A percentile compares a stretch with the other conserved stretches of the same genome.
Conservation (phyloP, 2,797 vertebrate species). For the Hipposideros larvatus region DNA sequence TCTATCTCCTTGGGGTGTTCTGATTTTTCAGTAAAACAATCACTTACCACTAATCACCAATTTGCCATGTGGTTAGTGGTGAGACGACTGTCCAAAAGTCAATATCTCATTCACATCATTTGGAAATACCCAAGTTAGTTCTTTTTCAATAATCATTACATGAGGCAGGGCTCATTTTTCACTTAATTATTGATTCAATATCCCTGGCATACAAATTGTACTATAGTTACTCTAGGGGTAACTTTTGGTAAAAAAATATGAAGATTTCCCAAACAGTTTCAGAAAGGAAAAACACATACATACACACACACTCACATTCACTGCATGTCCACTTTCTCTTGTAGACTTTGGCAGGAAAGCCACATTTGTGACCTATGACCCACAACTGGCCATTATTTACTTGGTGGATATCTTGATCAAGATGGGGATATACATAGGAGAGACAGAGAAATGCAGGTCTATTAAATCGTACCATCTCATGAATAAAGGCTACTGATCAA, state of each 20-base stretch:
- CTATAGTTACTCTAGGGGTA: not conserved
- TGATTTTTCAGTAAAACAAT: constrained; percentile 37
- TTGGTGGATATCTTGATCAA: not conserved
- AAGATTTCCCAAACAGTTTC: constrained; percentile 2
- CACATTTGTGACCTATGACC: not conserved
- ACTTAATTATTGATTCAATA: constrained; percentile 53
- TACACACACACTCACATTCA: not conserved
- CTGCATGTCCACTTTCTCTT: not conserved
- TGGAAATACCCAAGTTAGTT: constrained; percentile 26
- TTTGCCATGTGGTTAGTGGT: not conserved
- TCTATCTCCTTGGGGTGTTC: not conserved
- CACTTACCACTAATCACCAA: not conserved
- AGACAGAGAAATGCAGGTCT: constrained; percentile 10
- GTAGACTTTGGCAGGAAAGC: not conserved
- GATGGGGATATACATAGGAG: not conserved
- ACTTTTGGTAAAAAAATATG: not conserved
- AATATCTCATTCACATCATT: not conserved
- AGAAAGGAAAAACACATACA: constrained; percentile 10
- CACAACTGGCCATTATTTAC: not conserved
- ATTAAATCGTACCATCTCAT: not conserved
- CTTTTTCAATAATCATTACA: constrained; percentile 36
- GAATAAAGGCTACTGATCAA: not conserved
- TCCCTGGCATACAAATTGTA: not conserved
- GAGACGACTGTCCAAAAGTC: constrained; percentile 29
- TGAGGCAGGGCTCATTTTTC: constrained; percentile 17